Evolutionary conservation across 2,888 invertebrate genomes (phyloP), one percentile per base, ranked within the genome.

Genomic region (Drosophila tanythrix): DNA sequence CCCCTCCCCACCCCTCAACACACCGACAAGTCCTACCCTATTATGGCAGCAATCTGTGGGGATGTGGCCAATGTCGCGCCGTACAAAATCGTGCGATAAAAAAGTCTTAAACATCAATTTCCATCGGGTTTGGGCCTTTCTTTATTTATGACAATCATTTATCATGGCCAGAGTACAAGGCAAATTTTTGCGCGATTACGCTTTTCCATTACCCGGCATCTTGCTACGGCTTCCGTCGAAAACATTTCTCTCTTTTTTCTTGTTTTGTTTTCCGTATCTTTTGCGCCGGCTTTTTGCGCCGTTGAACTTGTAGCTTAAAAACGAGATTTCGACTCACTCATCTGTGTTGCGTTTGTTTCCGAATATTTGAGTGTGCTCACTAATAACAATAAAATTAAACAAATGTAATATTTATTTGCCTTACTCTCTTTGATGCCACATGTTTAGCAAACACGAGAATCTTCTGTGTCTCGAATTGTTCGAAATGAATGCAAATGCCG

Each of bases 121-220:
- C 89, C 90, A 79, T 79, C 78, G 82, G 82, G 80, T 71, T 73
- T 70, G 74, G 79, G 72, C 76, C 62, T 77, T 80, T 67, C 73
- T 89, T 91, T 91, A 91, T 91, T 91, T 91, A 91, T 92, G 91
- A 91, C 92, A 91, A 88, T 91, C 91, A 91, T 91, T 91, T 91
- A 92, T 91, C 92, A 92, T 89, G 61, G 67, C 51, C 31, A 66
- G 68, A 75, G 79, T 81, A 83, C 81, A 85, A 88, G 82, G 82
- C 88, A 84, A 87, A 89, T 89, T 85, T 46, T 83, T 75, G 68
- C 81, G 81, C 88, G 88, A 90, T 88, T 90, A 82, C 88, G 83
- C 88, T 85, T 87, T 82, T 81, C 88, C 90, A 90, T 89, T 89
- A 84, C 82, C 70, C 84, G 58, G 67, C 77, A 63, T 52, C 56